Evolutionary conservation across 2,113 vertebrate species (phyloP), one percentile per base, ranked within the genome.

Genomic region (Panurus biarmicus): DNA sequence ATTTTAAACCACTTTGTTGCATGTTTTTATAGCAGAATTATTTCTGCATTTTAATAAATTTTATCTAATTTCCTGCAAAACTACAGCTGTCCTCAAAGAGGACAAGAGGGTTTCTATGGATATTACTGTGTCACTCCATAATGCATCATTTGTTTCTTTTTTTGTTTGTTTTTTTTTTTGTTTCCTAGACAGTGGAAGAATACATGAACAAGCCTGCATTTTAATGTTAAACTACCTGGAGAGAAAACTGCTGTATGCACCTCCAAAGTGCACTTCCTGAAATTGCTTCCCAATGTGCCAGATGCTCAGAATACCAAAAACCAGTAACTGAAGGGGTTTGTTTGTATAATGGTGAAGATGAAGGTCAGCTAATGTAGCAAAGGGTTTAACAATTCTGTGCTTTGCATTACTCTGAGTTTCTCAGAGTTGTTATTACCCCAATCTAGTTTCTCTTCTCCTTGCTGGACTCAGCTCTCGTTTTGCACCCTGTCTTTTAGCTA

Each of bases 181-280:
- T 94, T 31, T 48, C 6, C 64, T 97, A 99, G 99, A 99, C 99
- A 7, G 98, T 99, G 98, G 99, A 99, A 95, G 99, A 99, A 91
- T 99, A 99, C 86, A 98, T 99, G 98, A 99, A 95, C 97, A 99
- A 99, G 71, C 99, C 99, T 58, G 97, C 99, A 17, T 99, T 98
- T 97, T 98, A 97, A 97, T 38, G 19, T 35, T 40, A 11, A 69
- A 47, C 81, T 93, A 84, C 95, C 89, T 79, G 91, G 76, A 94
- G 90, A 85, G 56, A 54, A 57, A 90, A 56, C 79, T 85, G 69
- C 93, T 93, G 5, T n/a, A 2, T 45, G 25, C 67, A 85, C 33
- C 66, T 90, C 33, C 48, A 50, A 88, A 93, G 73, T 82, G 56
- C 44, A 51, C 66, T 86, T 93, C 72, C 70, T 81, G 66, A 78